These are phyloP conservation scores for Leuctra nigra DNA, from an alignment of 2,888 invertebrate species.

Conservation along the genomic window DNA sequence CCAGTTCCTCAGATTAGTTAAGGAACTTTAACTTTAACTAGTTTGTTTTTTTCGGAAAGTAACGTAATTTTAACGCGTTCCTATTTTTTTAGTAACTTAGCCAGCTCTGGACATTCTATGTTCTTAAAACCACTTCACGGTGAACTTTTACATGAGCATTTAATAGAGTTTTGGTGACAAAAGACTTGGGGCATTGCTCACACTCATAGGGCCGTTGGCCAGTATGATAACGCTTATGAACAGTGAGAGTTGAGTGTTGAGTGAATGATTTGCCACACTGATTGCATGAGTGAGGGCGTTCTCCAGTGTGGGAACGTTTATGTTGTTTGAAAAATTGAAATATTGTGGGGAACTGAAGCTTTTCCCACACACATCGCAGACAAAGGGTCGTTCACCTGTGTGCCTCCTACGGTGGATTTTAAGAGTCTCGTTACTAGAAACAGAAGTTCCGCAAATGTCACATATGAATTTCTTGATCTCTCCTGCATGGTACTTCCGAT, in stretches of 20 bases:
- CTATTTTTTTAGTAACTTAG: no score
- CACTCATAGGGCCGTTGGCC: slow-evolving; percentile 41
- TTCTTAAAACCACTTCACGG: no score
- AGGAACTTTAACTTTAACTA: no score
- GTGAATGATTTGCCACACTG: slow-evolving; percentile 43
- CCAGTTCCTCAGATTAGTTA: no score
- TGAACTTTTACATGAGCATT: slow-evolving; percentile 18
- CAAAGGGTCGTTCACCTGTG: slow-evolving; percentile 27
- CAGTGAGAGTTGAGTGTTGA: slow-evolving; percentile 41
- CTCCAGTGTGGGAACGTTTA: slow-evolving; percentile 43
- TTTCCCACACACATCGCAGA: slow-evolving; percentile 21
- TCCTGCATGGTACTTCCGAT: slow-evolving; percentile 27
- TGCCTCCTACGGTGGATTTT: slow-evolving; percentile 29
- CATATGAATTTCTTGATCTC: slow-evolving; percentile 28
- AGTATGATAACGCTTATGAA: slow-evolving; percentile 41
- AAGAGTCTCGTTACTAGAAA: slow-evolving; percentile 28
- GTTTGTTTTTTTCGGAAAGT: no score
- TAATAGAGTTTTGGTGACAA: slow-evolving; percentile 35
- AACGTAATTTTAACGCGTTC: no score
- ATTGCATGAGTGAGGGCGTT: slow-evolving; percentile 49
- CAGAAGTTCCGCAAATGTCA: slow-evolving; percentile 28
- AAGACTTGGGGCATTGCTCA: slow-evolving; percentile 39
- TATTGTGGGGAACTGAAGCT: slow-evolving; percentile 40
- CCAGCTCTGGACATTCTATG: no score
- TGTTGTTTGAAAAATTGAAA: slow-evolving; percentile 42